Evolutionary conservation across 2,113 vertebrate genomes (phyloP).

Genomic region (Apeltes quadracus): DNA sequence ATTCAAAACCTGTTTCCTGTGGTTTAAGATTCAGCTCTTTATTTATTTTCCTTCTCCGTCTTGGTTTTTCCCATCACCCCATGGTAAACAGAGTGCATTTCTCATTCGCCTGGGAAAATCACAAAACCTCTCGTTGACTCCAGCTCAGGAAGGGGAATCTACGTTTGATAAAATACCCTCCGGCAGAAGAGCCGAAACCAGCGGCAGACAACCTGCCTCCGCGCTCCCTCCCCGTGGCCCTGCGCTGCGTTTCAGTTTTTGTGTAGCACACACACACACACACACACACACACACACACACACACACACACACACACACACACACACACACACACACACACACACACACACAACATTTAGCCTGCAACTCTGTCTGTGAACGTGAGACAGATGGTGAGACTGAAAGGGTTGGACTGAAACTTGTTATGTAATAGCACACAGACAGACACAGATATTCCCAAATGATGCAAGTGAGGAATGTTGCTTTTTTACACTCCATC

Average conservation of each 20-base stretch:
- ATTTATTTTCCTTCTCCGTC: conserved; percentile 76
- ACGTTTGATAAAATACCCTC: conserved; percentile 64
- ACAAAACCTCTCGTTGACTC: conserved; percentile 69
- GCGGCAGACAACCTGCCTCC: conserved; percentile 58
- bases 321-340: conserved; percentile 2
- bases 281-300: conserved; percentile 1
- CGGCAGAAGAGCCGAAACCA: conserved; percentile 36
- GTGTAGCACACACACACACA: conserved; percentile 2
- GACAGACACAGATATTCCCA: conserved; percentile 36
- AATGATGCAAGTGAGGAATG: conserved; percentile 17
- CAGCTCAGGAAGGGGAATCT: conserved; percentile 66
- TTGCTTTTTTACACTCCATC: conserved; percentile 51
- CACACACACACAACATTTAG: conserved; percentile 13
- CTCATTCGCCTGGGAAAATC: conserved; percentile 72
- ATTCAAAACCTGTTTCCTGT: conserved; percentile 75
- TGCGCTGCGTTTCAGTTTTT: conserved; percentile 29
- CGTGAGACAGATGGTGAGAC: conserved; percentile 2
- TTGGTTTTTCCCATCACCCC: conserved; percentile 71
- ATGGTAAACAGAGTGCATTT: conserved; percentile 74
- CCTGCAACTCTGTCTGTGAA: conserved; percentile 1
- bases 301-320: not conserved
- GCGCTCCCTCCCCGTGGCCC: conserved; percentile 10
- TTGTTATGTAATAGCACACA: conserved; percentile 27
- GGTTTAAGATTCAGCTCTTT: conserved; percentile 65
- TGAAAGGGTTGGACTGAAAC: conserved; percentile 2